Percentiles rank a stretch among this genome's conserved stretches.
Conservation (phyloP, 2,888 invertebrate species). For the Dryobotodes eremita region DNA sequence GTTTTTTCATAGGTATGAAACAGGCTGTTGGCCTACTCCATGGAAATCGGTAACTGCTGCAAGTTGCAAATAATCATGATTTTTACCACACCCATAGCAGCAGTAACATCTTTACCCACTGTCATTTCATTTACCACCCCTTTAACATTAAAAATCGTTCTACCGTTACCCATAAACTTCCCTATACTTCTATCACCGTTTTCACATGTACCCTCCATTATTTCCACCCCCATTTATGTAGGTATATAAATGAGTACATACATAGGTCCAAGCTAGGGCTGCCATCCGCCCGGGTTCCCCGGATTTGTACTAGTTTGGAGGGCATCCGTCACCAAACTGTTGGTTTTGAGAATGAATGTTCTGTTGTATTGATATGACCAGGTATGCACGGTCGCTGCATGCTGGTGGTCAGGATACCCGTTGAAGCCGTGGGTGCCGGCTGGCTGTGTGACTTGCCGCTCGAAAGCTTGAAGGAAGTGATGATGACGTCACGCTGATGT, state of each 20-base stretch:
- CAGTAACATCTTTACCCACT: neutral
- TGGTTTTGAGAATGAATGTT: no score
- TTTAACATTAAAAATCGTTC: slow-evolving; percentile 36
- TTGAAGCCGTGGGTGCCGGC: no score
- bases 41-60: neutral
- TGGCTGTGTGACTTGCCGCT: no score
- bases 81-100: neutral
- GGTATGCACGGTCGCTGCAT: no score
- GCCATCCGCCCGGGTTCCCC: neutral
- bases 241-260: neutral
- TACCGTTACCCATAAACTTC: slow-evolving; percentile 26
- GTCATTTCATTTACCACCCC: slow-evolving; percentile 30
- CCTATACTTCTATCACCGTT: slow-evolving; percentile 22
- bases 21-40: no score
- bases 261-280: neutral
- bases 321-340: neutral
- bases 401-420: no score
- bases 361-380: no score
- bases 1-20: neutral
- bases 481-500: no score
- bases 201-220: slow-evolving; percentile 40
- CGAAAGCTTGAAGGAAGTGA: no score
- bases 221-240: slow-evolving; percentile 19
- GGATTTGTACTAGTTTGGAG: neutral
- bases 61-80: neutral